phyloP scores from a whole-genome alignment of 1,140 invertebrate genomes.

The Drosophila arizonae region DNA sequence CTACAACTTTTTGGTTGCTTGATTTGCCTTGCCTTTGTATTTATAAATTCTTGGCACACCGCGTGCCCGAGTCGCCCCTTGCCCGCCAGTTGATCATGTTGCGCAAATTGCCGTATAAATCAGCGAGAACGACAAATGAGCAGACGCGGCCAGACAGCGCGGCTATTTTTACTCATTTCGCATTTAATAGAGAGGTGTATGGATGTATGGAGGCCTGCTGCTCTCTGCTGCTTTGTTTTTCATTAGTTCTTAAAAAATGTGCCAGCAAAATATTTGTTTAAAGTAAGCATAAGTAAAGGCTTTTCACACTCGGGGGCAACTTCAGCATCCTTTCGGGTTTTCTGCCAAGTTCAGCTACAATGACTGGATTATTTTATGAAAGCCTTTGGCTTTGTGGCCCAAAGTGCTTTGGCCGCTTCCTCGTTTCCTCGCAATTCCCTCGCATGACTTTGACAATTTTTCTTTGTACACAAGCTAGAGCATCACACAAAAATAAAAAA shows the following conservation, averaged over 20 bases:
- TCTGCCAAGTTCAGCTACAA: slow-evolving; percentile 5
- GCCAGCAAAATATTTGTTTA: slow-evolving; percentile 32
- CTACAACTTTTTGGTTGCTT: slow-evolving; percentile 52
- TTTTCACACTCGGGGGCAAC: background rate
- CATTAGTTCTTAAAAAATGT: slow-evolving; percentile 39
- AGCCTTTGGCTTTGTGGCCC: slow-evolving; percentile 45
- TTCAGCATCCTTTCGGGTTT: background rate
- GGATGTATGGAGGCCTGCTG: slow-evolving; percentile 6
- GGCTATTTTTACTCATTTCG: slow-evolving; percentile 57
- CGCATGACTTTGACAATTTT: slow-evolving; percentile 59
- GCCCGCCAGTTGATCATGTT: slow-evolving; percentile 57
- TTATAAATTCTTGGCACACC: slow-evolving; percentile 22
- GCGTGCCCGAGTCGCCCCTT: background rate
- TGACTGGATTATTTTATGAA: slow-evolving; percentile 51
- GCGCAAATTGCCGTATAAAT: slow-evolving; percentile 73
- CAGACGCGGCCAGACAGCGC: slow-evolving; percentile 33
- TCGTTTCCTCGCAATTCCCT: slow-evolving; percentile 61
- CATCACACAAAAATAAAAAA: slow-evolving; percentile 15
- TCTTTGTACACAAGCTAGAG: slow-evolving; percentile 14
- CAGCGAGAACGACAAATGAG: slow-evolving; percentile 58
- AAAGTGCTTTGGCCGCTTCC: slow-evolving; percentile 48
- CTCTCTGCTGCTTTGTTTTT: slow-evolving; percentile 35
- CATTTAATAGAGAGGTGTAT: slow-evolving; percentile 2
- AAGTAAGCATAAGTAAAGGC: slow-evolving; percentile 11
- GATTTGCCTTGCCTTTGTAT: slow-evolving; percentile 12